Percentiles rank a stretch among this genome's conserved stretches.
Evolutionary conservation across 2,888 invertebrate species (phyloP).

Genomic region (Caradrina clavipalpis): DNA sequence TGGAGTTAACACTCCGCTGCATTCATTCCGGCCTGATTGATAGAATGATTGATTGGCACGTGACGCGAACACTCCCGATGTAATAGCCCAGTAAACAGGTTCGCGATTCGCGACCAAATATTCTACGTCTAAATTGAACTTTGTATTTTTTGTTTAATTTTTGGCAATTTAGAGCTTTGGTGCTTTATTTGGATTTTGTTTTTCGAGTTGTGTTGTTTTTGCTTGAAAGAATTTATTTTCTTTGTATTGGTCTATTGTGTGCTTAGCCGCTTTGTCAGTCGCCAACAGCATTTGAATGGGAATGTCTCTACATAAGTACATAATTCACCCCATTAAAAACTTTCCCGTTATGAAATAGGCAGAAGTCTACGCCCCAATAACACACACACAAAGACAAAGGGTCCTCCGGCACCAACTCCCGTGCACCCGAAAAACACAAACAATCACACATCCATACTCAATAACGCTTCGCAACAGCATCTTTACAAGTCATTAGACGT

Average conservation of each 20-base stretch:
- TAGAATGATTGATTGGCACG: constrained; percentile 80
- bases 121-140: constrained; percentile 54
- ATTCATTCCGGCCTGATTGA: constrained; percentile 74
- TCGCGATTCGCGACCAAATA: constrained; percentile 49
- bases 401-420: constrained; percentile 26
- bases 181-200: not conserved
- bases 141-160: constrained; percentile 47
- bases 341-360: constrained; percentile 26
- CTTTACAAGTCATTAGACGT: constrained; percentile 89
- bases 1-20: constrained; percentile 61
- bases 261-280: not conserved
- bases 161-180: constrained; percentile 12
- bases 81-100: constrained; percentile 62
- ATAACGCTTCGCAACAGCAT: constrained; percentile 76
- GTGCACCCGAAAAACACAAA: constrained; percentile 55
- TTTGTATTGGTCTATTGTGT: not conserved
- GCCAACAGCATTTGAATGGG: not conserved
- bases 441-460: constrained; percentile 70
- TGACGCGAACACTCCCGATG: constrained; percentile 72
- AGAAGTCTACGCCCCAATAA: constrained; percentile 28
- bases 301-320: not conserved
- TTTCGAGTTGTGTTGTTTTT: not conserved
- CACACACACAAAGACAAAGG: constrained; percentile 41
- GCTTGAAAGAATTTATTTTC: not conserved
- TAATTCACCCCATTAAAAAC: constrained; percentile 30